phyloP scores from a whole-genome alignment of 2,113 vertebrate genomes.

The Cyprinodon variegatus region DNA sequence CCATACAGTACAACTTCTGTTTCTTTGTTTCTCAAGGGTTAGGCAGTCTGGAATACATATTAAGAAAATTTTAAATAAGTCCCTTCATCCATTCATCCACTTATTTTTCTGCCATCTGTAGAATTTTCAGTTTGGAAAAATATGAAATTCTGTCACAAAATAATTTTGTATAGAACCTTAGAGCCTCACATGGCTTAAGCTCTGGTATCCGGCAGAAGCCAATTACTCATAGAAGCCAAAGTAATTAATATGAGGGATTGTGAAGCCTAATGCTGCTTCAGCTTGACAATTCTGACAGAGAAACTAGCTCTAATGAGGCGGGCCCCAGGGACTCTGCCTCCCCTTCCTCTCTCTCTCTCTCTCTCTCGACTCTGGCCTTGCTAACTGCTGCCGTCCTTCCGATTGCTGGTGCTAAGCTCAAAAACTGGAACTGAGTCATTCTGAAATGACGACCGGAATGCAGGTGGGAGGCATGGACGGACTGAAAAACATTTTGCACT shows the following conservation, averaged over 20 bases:
- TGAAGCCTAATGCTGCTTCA: slow-evolving; percentile 44
- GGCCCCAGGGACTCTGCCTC: slow-evolving; percentile 28
- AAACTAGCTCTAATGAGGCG: slow-evolving; percentile 61
- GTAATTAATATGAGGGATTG: slow-evolving; percentile 67
- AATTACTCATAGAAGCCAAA: slow-evolving; percentile 50
- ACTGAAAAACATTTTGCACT: slow-evolving; percentile 6
- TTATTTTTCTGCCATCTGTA: too few species aligned
- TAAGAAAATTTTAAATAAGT: too few species aligned
- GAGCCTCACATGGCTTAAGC: slow-evolving; percentile 11
- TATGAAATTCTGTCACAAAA: background rate
- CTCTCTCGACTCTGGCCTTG: slow-evolving; percentile 22
- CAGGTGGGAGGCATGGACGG: slow-evolving; percentile 2
- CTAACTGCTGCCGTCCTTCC: slow-evolving; percentile 11
- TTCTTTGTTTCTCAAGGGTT: too few species aligned
- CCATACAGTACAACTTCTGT: too few species aligned
- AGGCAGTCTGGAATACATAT: too few species aligned
- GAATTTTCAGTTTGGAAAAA: too few species aligned
- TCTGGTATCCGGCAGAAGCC: slow-evolving; percentile 40
- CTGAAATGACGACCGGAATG: slow-evolving; percentile 1
- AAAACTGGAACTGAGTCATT: slow-evolving; percentile 29
- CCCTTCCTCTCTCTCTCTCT: background rate
- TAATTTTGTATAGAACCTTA: background rate
- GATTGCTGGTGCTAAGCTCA: slow-evolving; percentile 20
- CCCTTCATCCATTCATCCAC: too few species aligned
- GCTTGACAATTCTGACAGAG: slow-evolving; percentile 48